These are phyloP conservation scores for Antigone vipio DNA, from an alignment of 2,113 vertebrate genomes.

Conservation along the genomic window DNA sequence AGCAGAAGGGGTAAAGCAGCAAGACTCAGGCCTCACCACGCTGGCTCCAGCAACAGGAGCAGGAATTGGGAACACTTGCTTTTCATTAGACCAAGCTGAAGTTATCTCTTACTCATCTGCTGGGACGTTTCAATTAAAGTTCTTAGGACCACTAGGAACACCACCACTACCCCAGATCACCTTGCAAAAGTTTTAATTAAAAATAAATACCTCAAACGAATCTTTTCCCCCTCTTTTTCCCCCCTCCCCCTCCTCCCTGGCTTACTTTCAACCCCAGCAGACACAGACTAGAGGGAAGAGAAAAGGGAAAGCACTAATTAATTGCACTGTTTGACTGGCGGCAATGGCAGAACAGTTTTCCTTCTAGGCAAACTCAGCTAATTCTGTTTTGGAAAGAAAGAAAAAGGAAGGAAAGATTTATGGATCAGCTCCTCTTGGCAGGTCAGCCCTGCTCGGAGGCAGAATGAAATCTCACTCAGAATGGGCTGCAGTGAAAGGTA, in stretches of 20 bases:
- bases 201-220: not conserved
- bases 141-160: not conserved
- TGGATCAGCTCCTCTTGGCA: conserved; percentile 60
- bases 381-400: conserved; percentile 53
- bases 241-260: not conserved
- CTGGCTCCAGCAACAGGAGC: not conserved
- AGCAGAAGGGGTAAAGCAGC: not conserved
- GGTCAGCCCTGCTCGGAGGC: conserved; percentile 35
- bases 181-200: not conserved
- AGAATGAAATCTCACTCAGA: conserved; percentile 39
- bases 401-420: conserved; percentile 67
- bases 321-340: conserved; percentile 44
- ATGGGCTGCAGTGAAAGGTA: conserved; percentile 37
- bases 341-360: conserved; percentile 39
- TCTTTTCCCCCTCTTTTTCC: not conserved
- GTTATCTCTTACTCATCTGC: not conserved
- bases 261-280: not conserved
- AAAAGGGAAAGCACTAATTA: conserved; percentile 62
- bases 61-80: not conserved
- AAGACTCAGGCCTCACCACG: not conserved
- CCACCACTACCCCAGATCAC: not conserved
- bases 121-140: not conserved
- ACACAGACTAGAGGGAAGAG: conserved; percentile 14
- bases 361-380: conserved; percentile 55
- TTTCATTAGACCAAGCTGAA: not conserved